Evolutionary conservation across 2,888 invertebrate genomes (phyloP).

Genomic region (Antheraea assamensis): DNA sequence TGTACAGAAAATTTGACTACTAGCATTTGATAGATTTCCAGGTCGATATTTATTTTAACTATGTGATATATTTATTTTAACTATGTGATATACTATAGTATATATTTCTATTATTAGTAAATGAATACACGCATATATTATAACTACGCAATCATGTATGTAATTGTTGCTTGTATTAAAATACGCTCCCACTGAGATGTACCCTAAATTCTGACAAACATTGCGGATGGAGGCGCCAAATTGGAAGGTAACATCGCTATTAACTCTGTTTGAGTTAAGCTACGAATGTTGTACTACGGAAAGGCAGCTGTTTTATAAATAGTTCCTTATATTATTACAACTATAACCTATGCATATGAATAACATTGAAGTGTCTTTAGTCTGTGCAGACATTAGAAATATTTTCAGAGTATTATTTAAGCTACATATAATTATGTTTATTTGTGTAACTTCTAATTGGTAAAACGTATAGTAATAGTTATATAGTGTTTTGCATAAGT

Average conservation of each 20-base stretch:
- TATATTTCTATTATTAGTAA: background rate
- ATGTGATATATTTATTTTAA: too few relatives aligned
- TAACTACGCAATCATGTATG: background rate
- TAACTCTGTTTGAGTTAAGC: constrained; percentile 19
- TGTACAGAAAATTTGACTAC: too few relatives aligned
- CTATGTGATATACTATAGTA: too few relatives aligned
- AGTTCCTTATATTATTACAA: background rate
- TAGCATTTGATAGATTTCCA: too few relatives aligned
- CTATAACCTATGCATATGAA: background rate
- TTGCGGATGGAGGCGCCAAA: constrained; percentile 19
- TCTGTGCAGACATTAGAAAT: too few relatives aligned
- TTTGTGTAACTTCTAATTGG: too few relatives aligned
- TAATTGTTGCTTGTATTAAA: background rate
- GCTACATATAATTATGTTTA: too few relatives aligned
- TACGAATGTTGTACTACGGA: constrained; percentile 10
- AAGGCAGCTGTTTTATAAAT: constrained; percentile 3
- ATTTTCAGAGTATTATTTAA: too few relatives aligned
- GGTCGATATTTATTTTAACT: too few relatives aligned
- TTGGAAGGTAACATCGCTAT: constrained; percentile 21
- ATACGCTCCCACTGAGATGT: constrained; percentile 12
- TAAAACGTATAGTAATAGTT: too few relatives aligned
- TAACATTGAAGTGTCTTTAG: too few relatives aligned
- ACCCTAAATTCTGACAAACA: constrained; percentile 10
- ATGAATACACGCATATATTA: background rate
- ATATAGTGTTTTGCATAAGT: too few relatives aligned